phyloP scores from a whole-genome alignment of 2,113 vertebrate species.

The Tiliqua scincoides region DNA sequence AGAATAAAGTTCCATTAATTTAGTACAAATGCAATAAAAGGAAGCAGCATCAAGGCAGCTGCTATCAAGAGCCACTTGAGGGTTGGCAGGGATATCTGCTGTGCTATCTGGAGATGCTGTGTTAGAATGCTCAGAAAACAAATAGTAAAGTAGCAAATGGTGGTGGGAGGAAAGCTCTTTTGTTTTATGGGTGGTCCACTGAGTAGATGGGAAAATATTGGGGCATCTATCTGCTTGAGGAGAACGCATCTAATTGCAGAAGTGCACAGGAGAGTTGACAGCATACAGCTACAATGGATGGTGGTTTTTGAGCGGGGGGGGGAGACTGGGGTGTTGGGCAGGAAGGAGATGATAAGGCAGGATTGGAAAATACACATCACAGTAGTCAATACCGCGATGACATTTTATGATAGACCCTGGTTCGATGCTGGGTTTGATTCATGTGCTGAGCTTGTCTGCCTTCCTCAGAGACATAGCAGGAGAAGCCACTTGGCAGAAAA shows the following conservation, averaged over 20 bases:
- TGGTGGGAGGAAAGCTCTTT: neutral
- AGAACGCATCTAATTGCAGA: neutral
- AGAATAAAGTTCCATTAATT: neutral
- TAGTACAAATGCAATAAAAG: neutral
- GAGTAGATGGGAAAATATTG: neutral
- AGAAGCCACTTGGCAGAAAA: slow-evolving; percentile 8
- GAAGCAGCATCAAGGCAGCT: neutral
- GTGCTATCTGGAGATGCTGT: accelerated
- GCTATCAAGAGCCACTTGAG: neutral
- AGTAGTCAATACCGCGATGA: neutral
- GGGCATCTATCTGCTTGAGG: neutral
- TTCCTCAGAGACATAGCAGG: neutral
- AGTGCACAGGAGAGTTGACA: neutral
- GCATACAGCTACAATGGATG: neutral
- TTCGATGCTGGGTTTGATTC: slow-evolving; percentile 24
- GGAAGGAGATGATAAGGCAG: neutral
- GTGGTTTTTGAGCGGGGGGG: neutral
- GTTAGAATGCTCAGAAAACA: neutral
- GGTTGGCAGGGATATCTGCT: neutral
- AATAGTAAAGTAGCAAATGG: neutral
- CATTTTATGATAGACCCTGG: neutral
- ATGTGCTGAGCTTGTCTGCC: slow-evolving; percentile 23
- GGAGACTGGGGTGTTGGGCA: neutral
- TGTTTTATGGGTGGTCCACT: neutral
- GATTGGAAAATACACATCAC: neutral